phyloP scores from a whole-genome alignment of 64 coral and sea anemone genomes.

The Dendronephthya gigantea region DNA sequence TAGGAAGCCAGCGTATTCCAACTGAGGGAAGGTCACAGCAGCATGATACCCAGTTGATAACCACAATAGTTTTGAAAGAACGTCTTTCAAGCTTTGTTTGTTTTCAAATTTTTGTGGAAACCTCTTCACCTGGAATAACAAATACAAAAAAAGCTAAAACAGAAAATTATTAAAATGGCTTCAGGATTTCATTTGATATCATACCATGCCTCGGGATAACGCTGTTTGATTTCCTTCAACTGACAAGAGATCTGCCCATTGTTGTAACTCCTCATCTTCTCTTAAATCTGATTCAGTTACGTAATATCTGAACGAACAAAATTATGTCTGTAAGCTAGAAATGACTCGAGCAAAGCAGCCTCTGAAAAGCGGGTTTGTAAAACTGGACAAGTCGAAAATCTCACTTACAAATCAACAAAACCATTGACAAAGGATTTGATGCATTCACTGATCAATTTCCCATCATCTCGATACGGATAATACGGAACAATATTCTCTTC shows the following conservation, averaged over 20 bases:
- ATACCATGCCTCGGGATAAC: neutral
- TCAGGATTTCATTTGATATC: neutral
- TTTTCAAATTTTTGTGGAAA: constrained; percentile 52
- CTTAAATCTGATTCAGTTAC: constrained; percentile 55
- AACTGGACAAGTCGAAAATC: neutral
- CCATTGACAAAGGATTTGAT: constrained; percentile 47
- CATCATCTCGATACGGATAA: constrained; percentile 97
- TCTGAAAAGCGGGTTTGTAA: neutral
- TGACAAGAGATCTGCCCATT: constrained; percentile 59
- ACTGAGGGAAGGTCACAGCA: constrained; percentile 55
- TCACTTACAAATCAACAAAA: constrained; percentile 60
- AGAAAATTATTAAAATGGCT: neutral
- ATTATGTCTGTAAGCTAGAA: neutral
- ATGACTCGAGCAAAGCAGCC: neutral
- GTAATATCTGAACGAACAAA: constrained; percentile 57
- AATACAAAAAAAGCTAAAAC: neutral
- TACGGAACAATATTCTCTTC: constrained; percentile 58
- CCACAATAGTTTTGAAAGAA: constrained; percentile 65
- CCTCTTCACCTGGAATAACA: constrained; percentile 45
- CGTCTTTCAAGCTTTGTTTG: constrained; percentile 15
- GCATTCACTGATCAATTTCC: constrained; percentile 23
- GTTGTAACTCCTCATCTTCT: constrained; percentile 57
- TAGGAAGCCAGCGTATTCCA: constrained; percentile 82
- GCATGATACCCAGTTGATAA: constrained; percentile 65
- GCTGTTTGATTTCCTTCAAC: constrained; percentile 49